Percentiles rank a stretch among this genome's conserved stretches.
Conservation (phyloP, 2,888 invertebrate genomes). For the Philereme vetulata region DNA sequence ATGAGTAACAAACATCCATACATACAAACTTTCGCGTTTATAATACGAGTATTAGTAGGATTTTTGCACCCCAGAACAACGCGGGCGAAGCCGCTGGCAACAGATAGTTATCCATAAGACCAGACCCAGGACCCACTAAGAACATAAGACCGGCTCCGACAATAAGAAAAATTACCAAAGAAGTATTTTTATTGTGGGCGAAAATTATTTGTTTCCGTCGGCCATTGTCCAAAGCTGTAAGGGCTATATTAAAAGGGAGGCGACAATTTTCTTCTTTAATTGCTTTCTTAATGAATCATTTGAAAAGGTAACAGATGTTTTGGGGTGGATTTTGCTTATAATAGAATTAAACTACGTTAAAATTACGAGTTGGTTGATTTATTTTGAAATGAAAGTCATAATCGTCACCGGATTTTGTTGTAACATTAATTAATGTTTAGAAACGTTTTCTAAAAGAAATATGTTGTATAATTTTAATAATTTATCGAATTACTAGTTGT, state of each 20-base stretch:
- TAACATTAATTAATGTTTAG: too few species aligned
- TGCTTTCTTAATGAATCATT: slow-evolving; percentile 59
- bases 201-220: slow-evolving; percentile 43
- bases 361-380: slow-evolving; percentile 14
- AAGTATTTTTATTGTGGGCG: slow-evolving; percentile 39
- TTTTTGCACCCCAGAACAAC: too few species aligned
- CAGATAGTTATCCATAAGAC: too few species aligned
- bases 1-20: too few species aligned
- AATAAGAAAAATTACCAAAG: slow-evolving; percentile 28
- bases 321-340: slow-evolving; percentile 33
- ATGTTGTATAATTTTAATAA: too few species aligned
- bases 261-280: slow-evolving; percentile 54
- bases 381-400: slow-evolving; percentile 12
- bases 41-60: too few species aligned
- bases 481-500: too few species aligned
- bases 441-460: too few species aligned
- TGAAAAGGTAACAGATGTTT: slow-evolving; percentile 47
- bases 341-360: slow-evolving; percentile 14
- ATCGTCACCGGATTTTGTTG: neutral
- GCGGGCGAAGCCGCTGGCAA: too few species aligned
- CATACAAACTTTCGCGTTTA: too few species aligned
- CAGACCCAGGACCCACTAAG: too few species aligned
- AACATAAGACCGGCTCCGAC: too few species aligned
- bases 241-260: slow-evolving; percentile 47
- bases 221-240: slow-evolving; percentile 44